Conservation (phyloP, 2,113 vertebrate genomes). For the Chlorocebus sabaeus region DNA sequence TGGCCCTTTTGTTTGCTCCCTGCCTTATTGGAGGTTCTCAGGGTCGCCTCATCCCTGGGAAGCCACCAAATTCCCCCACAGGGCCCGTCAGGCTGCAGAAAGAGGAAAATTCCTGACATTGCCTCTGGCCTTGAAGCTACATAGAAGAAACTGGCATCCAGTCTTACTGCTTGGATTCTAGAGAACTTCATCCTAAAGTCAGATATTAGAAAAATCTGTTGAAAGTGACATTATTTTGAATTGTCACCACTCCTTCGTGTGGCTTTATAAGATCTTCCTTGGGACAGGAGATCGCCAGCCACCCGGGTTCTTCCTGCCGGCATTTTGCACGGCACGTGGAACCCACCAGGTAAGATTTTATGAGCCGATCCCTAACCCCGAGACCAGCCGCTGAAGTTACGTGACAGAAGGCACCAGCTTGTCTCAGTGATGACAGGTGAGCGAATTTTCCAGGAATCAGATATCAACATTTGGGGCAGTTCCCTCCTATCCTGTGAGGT, state of each 20-base stretch:
- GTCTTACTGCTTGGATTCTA: not conserved
- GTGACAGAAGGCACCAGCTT: rapidly evolving
- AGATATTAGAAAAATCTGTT: not conserved
- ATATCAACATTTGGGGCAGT: not conserved
- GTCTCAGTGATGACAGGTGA: rapidly evolving
- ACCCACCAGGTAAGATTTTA: not conserved
- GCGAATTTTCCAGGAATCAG: not conserved
- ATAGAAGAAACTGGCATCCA: conserved; percentile 59
- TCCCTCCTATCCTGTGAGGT: rapidly evolving
- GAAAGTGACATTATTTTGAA: not conserved
- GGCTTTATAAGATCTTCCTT: not conserved
- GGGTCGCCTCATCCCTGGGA: conserved; percentile 73
- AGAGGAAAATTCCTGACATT: conserved; percentile 78
- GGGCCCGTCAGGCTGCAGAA: conserved; percentile 69
- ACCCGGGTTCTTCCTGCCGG: rapidly evolving
- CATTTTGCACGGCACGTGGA: too few relatives aligned
- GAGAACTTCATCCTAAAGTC: not conserved
- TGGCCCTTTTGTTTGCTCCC: conserved; percentile 69
- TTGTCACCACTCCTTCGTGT: rapidly evolving
- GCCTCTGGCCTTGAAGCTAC: conserved; percentile 64
- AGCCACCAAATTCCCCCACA: conserved; percentile 77
- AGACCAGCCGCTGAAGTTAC: rapidly evolving
- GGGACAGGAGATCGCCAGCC: not conserved
- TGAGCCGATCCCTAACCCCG: rapidly evolving
- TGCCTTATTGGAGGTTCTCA: conserved; percentile 70